These are phyloP conservation scores for Drosophila kokeensis DNA, from an alignment of 2,888 invertebrate species.

Conservation along the genomic window DNA sequence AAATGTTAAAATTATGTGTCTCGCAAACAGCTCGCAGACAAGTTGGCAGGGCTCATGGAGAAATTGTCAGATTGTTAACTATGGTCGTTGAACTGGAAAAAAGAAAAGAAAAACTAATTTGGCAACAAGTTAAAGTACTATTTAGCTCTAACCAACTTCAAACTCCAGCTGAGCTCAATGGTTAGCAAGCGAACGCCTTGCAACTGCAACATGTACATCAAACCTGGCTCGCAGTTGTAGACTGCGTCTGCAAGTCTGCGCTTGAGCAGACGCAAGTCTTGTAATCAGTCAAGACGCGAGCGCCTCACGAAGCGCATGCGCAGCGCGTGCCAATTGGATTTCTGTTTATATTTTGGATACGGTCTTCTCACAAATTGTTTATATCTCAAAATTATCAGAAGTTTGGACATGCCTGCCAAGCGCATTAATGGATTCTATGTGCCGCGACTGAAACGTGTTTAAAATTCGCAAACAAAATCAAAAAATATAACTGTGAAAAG, in stretches of 20 bases:
- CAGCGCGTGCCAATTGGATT: conserved; percentile 25
- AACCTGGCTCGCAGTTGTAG: conserved; percentile 9
- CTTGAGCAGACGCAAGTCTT: conserved; percentile 13
- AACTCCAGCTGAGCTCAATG: neutral
- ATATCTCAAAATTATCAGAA: neutral
- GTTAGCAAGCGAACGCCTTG: neutral
- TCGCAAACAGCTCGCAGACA: conserved; percentile 10
- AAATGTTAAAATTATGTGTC: neutral
- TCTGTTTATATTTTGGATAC: neutral
- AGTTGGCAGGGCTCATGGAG: conserved; percentile 18
- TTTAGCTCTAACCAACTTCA: neutral
- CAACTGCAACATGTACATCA: conserved; percentile 14
- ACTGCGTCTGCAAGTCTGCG: conserved; percentile 12
- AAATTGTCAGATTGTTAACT: conserved; percentile 6
- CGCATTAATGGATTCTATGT: conserved; percentile 48
- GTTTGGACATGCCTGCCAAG: conserved; percentile 49
- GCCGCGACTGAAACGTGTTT: conserved; percentile 69
- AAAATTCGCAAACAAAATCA: conserved; percentile 55
- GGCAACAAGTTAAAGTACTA: neutral
- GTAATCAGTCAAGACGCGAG: conserved; percentile 56
- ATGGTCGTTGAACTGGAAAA: neutral
- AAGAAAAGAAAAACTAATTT: neutral
- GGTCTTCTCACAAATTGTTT: neutral
- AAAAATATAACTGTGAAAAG: conserved; percentile 40
- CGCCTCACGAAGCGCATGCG: conserved; percentile 64